Evolutionary conservation across 2,888 invertebrate species (phyloP).

Genomic region (Julus scandinavius): DNA sequence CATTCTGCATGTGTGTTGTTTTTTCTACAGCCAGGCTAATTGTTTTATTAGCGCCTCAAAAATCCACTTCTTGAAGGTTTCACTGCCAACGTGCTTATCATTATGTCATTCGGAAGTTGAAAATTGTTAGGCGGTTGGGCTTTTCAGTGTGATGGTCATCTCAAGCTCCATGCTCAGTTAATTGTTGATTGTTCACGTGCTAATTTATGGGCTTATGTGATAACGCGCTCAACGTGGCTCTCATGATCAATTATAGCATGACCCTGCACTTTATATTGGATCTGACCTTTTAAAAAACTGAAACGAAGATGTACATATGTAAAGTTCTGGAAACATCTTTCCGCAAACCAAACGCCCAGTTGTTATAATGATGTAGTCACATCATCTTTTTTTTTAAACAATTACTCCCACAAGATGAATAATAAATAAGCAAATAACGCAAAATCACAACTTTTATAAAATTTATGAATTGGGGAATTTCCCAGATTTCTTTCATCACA

Average conservation of each 20-base stretch:
- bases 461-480: not conserved
- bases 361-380: no score
- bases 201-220: not conserved
- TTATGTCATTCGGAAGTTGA: conserved; percentile 45
- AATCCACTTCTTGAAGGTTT: conserved; percentile 31
- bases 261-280: not conserved
- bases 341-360: no score
- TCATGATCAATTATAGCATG: conserved; percentile 22
- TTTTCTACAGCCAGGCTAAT: not conserved
- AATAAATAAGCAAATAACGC: not conserved
- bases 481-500: not conserved
- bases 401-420: no score
- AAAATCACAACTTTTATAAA: not conserved
- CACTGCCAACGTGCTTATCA: conserved; percentile 3
- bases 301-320: not conserved
- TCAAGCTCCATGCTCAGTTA: not conserved
- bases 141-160: conserved; percentile 43
- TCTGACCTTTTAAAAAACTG: conserved; percentile 1
- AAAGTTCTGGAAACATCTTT: not conserved
- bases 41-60: not conserved
- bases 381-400: no score
- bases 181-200: not conserved
- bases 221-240: conserved; percentile 8
- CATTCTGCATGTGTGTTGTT: not conserved
- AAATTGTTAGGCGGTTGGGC: conserved; percentile 23